These are phyloP conservation scores for Ridgeia piscesae DNA, from an alignment of 1,140 invertebrate genomes.

Conservation along the genomic window DNA sequence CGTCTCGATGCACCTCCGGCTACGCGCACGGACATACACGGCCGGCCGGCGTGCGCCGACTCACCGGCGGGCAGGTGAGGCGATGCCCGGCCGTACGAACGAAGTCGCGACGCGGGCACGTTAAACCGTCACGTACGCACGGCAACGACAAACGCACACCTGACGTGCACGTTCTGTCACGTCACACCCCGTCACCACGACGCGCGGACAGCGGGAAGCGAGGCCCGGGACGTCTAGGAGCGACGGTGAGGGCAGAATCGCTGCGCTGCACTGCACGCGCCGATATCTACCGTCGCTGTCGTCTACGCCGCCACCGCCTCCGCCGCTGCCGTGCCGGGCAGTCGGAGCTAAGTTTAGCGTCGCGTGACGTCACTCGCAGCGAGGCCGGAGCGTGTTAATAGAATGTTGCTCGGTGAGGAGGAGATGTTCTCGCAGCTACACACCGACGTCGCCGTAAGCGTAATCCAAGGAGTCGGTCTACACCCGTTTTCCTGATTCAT, in stretches of 20 bases:
- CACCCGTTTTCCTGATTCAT: background rate
- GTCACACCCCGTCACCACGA: background rate
- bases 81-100: background rate
- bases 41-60: too few species aligned
- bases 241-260: background rate
- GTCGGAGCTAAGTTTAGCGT: background rate
- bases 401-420: background rate
- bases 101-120: background rate
- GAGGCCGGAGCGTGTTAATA: background rate
- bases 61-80: background rate
- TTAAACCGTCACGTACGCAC: background rate
- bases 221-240: background rate
- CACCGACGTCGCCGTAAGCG: background rate
- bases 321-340: too few species aligned
- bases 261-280: background rate
- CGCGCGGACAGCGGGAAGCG: background rate
- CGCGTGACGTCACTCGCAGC: background rate
- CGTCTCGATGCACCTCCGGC: background rate
- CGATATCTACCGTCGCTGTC: background rate
- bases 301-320: background rate
- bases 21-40: background rate
- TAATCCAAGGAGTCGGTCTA: background rate
- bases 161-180: background rate
- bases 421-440: background rate
- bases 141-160: background rate